These are phyloP conservation scores for Vidua chalybeata DNA, from an alignment of 2,113 vertebrate genomes.

Conservation along the genomic window DNA sequence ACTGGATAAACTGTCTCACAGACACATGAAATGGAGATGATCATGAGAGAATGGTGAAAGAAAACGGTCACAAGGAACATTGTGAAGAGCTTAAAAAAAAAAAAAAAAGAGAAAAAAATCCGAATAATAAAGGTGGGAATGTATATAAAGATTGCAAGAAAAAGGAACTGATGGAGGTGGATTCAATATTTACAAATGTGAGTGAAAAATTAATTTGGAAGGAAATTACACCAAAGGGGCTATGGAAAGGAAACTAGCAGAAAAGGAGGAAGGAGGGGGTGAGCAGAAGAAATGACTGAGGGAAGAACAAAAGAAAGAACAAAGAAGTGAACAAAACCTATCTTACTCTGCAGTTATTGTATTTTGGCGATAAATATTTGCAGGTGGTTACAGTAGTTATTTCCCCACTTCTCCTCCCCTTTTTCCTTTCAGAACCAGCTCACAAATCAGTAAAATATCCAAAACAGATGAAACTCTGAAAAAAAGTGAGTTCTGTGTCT, in stretches of 20 bases:
- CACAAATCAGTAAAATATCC: constrained; percentile 17
- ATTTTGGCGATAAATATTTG: constrained; percentile 38
- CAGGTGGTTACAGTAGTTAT: constrained; percentile 44
- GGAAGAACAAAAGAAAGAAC: constrained; percentile 47
- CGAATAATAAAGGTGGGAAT: neutral
- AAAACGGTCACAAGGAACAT: neutral
- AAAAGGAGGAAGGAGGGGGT: neutral
- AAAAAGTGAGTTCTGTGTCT: neutral
- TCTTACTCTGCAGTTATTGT: neutral
- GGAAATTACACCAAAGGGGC: neutral
- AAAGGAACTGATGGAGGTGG: neutral
- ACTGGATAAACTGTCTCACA: neutral
- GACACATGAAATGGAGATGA: neutral
- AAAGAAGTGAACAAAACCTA: neutral
- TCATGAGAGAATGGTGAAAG: neutral
- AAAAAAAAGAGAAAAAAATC: neutral
- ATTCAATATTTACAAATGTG: neutral
- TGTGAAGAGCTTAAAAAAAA: neutral
- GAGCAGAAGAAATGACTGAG: neutral
- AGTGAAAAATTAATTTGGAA: constrained; percentile 18
- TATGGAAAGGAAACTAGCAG: neutral
- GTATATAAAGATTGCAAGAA: neutral
- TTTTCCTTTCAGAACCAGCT: neutral
- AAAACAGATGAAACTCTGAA: constrained; percentile 17
- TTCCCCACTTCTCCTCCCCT: neutral